A percentile compares a stretch with the other conserved stretches of the same genome.
phyloP scores from a whole-genome alignment of 2,888 invertebrate species.

The Aromia moschata region DNA sequence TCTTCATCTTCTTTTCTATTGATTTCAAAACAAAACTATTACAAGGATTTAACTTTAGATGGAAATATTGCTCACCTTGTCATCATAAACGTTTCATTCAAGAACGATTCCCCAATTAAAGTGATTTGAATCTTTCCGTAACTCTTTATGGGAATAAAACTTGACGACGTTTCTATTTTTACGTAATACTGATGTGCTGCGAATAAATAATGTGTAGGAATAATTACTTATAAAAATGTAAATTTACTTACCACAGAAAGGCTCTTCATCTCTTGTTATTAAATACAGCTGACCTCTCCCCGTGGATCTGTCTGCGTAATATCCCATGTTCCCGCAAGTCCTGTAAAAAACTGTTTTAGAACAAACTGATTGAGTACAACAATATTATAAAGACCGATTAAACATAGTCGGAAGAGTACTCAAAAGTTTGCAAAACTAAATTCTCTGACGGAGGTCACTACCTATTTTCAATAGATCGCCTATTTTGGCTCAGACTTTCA shows the following conservation, averaged over 20 bases:
- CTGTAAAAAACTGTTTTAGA: no score
- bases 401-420: no score
- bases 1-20: constrained; percentile 82
- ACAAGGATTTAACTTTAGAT: neutral
- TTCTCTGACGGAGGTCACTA: no score
- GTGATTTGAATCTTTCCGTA: constrained; percentile 84
- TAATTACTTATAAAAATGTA: neutral
- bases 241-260: constrained; percentile 79
- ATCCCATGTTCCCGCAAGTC: constrained; percentile 91
- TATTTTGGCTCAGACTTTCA: no score
- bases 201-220: constrained; percentile 29
- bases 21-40: neutral
- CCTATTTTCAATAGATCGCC: no score
- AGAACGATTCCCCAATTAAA: constrained; percentile 80
- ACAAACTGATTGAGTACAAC: no score
- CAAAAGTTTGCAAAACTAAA: no score
- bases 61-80: constrained; percentile 71
- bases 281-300: constrained; percentile 89
- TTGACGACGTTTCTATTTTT: constrained; percentile 79
- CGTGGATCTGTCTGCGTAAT: constrained; percentile 85
- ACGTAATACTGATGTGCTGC: constrained; percentile 88
- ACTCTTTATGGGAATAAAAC: constrained; percentile 72
- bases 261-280: constrained; percentile 89
- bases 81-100: constrained; percentile 90
- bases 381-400: no score